A percentile compares a stretch with the other conserved stretches of the same genome.
These are phyloP conservation scores for Coenonympha glycerion DNA, from an alignment of 2,888 invertebrate genomes.

Conservation along the genomic window DNA sequence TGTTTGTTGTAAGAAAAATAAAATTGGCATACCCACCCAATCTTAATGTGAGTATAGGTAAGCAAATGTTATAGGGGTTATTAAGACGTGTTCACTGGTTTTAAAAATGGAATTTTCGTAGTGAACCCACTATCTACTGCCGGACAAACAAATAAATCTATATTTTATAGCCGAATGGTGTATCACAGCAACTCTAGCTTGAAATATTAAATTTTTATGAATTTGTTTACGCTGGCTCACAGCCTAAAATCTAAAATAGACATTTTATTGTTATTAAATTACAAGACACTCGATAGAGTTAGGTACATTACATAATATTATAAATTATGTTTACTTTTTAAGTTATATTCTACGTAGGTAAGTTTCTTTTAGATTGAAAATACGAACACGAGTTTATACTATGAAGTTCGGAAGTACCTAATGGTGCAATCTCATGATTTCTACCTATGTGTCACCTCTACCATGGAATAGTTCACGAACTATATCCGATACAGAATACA, in stretches of 20 bases:
- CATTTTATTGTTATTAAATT: constrained; percentile 50
- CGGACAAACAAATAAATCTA: constrained; percentile 50
- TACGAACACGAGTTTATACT: constrained; percentile 55
- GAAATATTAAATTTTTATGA: constrained; percentile 68
- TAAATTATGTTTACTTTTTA: constrained; percentile 30
- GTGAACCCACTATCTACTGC: constrained; percentile 14
- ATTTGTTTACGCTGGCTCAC: constrained; percentile 68
- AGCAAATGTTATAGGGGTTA: too few relatives aligned
- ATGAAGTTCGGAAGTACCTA: constrained; percentile 17
- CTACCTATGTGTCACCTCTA: constrained; percentile 16
- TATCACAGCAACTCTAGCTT: constrained; percentile 76
- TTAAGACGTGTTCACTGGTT: background rate
- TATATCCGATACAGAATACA: constrained; percentile 9
- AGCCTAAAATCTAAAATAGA: constrained; percentile 69
- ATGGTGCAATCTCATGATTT: constrained; percentile 15
- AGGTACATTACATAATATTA: constrained; percentile 29
- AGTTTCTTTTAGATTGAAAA: constrained; percentile 42
- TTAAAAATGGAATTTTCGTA: constrained; percentile 7
- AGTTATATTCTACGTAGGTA: constrained; percentile 56
- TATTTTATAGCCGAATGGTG: constrained; percentile 66
- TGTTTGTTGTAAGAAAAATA: too few relatives aligned
- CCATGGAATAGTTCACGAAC: constrained; percentile 18
- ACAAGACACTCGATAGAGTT: constrained; percentile 50
- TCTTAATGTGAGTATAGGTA: too few relatives aligned
- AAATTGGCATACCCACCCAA: too few relatives aligned